Evolutionary conservation across 2,113 vertebrate genomes (phyloP), one percentile per base, ranked within the genome.

Genomic region (Entelurus aequoreus): DNA sequence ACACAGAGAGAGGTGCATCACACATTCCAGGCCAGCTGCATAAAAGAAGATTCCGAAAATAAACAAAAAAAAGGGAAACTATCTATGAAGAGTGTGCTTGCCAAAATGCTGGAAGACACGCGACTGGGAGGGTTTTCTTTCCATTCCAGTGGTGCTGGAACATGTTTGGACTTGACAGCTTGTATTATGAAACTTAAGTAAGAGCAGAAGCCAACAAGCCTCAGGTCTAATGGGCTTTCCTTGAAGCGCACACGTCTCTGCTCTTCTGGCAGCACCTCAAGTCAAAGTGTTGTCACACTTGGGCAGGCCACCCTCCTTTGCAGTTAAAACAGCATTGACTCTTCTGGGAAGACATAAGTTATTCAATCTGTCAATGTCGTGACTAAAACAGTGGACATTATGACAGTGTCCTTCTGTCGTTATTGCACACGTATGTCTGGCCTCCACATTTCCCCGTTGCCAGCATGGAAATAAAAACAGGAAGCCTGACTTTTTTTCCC

Each of bases 381-480:
- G 13, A 28, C 28, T 28, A 28, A 14, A 54, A 36, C 11, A 5
- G 6, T 36, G 53, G 15, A 14, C 13, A 37, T 5, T 0, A 48
- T 15, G 37, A n/a, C 38, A 28, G 40, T 48, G 7, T 9, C 9
- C 8, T 49, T 15, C 28, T 14, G 52, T 1, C 52, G 7, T 46
- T 65, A 59, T 54, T 16, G 40, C 53, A 10, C 8, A 8, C 14
- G 14, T 13, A 6, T 6, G 57, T 82, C 78, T 86, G 82, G 57
- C 16, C 60, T 57, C 75, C 71, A 86, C 57, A 66, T 82, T 82
- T 76, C 35, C 42, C 11, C 42, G 11, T 12, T 54, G 19, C 63
- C 72, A 66, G 49, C 21, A 47, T 48, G 54, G n/a, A 42, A 56
- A 42, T 56, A 9, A 19, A 83, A 75, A 81, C 81, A 83, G 84